A percentile compares a stretch with the other conserved stretches of the same genome.
These are phyloP conservation scores for Eulemur mongoz DNA, from an alignment of 2,797 vertebrate genomes.

Conservation along the genomic window DNA sequence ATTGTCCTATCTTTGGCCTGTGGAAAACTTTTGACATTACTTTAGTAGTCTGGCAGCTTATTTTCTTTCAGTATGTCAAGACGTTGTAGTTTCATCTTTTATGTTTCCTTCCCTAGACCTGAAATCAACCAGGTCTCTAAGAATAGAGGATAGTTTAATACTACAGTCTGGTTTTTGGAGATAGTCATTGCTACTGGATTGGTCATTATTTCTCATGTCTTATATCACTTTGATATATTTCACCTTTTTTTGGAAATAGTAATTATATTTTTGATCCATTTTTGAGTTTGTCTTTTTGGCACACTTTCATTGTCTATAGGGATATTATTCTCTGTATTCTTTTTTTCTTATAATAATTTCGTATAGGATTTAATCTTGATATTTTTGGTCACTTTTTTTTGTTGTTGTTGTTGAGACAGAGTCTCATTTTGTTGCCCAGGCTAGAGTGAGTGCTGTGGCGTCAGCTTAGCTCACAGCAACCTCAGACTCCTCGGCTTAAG, in stretches of 20 bases:
- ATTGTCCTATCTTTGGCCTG: neutral
- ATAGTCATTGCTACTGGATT: neutral
- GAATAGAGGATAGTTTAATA: neutral
- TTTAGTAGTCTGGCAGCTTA: neutral
- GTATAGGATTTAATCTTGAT: neutral
- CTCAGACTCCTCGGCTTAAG: no score
- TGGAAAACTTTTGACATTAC: neutral
- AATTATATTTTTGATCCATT: neutral
- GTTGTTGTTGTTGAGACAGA: no score
- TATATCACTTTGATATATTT: neutral
- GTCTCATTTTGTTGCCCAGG: no score
- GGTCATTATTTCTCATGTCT: neutral
- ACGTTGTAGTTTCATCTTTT: neutral
- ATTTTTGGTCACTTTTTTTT: neutral
- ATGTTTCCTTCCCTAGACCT: neutral
- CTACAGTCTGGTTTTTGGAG: neutral
- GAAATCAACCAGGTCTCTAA: neutral
- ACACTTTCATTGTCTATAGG: neutral
- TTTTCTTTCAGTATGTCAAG: neutral
- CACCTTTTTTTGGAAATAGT: neutral
- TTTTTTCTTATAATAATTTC: neutral
- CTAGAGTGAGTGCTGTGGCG: no score
- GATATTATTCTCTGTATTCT: neutral
- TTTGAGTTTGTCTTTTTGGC: neutral
- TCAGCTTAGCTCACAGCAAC: no score